Conservation (phyloP, 2,113 vertebrate species). For the Taurulus bubalis region DNA sequence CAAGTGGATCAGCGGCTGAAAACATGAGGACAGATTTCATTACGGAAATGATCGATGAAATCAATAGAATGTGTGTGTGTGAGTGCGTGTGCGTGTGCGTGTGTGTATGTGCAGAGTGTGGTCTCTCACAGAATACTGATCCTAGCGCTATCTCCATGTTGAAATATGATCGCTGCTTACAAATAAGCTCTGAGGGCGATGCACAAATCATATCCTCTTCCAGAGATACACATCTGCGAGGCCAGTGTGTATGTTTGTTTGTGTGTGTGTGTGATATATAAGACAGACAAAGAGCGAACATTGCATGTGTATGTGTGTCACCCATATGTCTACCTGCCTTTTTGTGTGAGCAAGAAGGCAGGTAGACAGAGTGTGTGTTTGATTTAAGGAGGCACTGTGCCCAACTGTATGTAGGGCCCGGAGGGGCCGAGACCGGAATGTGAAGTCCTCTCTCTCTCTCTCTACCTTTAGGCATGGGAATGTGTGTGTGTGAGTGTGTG, state of each 20-base stretch:
- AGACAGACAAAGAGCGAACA: not conserved
- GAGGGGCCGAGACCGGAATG: conserved; percentile 25
- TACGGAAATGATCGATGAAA: conserved; percentile 31
- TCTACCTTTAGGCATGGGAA: not conserved
- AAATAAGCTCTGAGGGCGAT: conserved; percentile 42
- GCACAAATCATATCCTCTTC: conserved; percentile 51
- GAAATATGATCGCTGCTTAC: conserved; percentile 45
- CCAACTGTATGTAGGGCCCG: not conserved
- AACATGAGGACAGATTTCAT: conserved; percentile 48
- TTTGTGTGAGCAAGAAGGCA: conserved; percentile 2
- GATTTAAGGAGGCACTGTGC: conserved; percentile 33
- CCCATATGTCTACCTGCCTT: conserved; percentile 12
- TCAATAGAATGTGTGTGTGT: conserved; percentile 27
- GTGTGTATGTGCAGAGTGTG: not conserved
- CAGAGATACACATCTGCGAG: conserved; percentile 40
- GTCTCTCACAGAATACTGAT: conserved; percentile 27
- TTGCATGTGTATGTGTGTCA: not conserved
- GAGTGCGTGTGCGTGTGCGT: conserved; percentile 13
- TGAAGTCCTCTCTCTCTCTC: not conserved
- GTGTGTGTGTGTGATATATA: conserved; percentile 2
- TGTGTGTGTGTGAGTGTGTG: not conserved
- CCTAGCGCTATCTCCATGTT: conserved; percentile 12
- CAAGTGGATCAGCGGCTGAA: conserved; percentile 16
- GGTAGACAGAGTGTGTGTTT: conserved; percentile 15
- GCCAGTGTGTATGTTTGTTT: not conserved